Base-by-base conservation (phyloP, 2,888 invertebrate genomes). In the Hirudinaria manillensis region DNA sequence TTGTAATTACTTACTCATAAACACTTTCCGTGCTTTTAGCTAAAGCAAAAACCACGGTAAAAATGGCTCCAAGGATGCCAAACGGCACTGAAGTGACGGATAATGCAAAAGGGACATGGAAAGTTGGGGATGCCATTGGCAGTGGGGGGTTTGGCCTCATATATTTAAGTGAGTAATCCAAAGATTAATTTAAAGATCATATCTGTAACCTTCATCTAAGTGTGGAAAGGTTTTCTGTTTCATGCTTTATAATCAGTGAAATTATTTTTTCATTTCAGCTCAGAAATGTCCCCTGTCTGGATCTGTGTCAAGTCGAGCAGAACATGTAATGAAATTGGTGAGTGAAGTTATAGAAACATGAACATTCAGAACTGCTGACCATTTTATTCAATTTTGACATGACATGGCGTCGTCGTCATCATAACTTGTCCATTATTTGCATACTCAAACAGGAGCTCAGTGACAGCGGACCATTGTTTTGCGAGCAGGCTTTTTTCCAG, bases 401-500 rank as follows among this genome's bases (percentile, higher is more conserved):
- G 10, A 66, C 27, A 53, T 21, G 24, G 24, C n/a, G 1, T 67
- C n/a, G 16, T 27, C 53, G 21, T 74, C 19, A 32, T 71, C 19
- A 27, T 38, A 2, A 45, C 45, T 10, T 3, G 45, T n/a, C n/a
- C n/a, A 45, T 45, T 16, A 10, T 45, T 45, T 10, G 45, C 3
- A 4, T 38, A 55, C 19, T 75, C 70, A 84, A 86, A 76, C 80
- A 93, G 92, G 99, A 99, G 84, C 95, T 94, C 2, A 91, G 93
- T 84, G 89, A 89, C 16, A 99, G 94, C 87, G 99, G 99, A 0
- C 98, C 98, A 0, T 87, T 99, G 21, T 99, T 97, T 87, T 94
- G 95, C n/a, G 99, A 99, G 88, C 91, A 94, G 82, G 93, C 96
- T 85, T 96, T 96, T 85, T 93, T 97, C 81, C 90, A 94, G 77